Evolutionary conservation across 2,113 vertebrate genomes (phyloP).

Genomic region (Leucopsar rothschildi): DNA sequence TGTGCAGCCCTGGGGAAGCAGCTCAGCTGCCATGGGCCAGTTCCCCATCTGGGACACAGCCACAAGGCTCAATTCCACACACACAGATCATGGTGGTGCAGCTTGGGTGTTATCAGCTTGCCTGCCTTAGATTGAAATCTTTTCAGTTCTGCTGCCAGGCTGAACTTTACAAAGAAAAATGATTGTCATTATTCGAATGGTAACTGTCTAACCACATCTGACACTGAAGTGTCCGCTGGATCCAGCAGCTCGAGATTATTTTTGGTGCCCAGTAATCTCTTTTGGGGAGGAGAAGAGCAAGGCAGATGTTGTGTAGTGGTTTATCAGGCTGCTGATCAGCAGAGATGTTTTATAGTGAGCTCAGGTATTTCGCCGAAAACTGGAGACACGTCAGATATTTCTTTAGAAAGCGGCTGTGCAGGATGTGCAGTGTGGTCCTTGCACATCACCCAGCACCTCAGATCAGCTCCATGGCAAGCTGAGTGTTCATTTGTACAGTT

Average conservation of each 20-base stretch:
- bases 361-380: slow-evolving; percentile 25
- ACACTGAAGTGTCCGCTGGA: neutral
- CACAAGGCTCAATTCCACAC: neutral
- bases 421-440: neutral
- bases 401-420: neutral
- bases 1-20: neutral
- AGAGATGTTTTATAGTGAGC: neutral
- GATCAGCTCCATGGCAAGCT: neutral
- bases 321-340: slow-evolving; percentile 11
- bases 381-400: neutral
- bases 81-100: neutral
- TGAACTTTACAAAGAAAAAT: neutral
- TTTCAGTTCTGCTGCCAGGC: neutral
- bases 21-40: neutral
- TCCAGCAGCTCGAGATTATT: slow-evolving; percentile 6
- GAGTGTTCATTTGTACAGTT: neutral
- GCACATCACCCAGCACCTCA: neutral
- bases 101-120: neutral
- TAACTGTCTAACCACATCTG: slow-evolving; percentile 41
- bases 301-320: neutral
- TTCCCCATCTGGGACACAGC: neutral
- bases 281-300: neutral
- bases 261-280: neutral
- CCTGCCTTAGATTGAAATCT: neutral
- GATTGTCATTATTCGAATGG: neutral